Evolutionary conservation across 2,888 invertebrate species (phyloP).

Genomic region (Drosophila algonquin): DNA sequence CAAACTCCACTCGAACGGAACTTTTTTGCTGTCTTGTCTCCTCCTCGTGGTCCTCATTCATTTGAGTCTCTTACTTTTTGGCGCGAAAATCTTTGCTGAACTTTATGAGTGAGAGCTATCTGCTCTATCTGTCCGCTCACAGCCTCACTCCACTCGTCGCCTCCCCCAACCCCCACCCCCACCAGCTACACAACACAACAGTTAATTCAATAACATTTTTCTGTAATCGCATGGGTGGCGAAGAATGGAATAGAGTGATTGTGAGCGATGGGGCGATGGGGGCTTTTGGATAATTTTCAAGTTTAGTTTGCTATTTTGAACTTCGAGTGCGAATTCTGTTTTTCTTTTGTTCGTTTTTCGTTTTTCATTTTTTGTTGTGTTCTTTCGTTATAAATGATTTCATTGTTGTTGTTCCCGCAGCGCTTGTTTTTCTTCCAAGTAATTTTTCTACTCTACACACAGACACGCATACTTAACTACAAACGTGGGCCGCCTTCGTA

Average conservation of each 20-base stretch:
- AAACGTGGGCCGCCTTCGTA: constrained; percentile 44
- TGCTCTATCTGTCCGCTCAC: not conserved
- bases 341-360: constrained; percentile 15
- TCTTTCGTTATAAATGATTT: constrained; percentile 71
- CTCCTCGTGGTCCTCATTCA: not conserved
- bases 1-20: constrained; percentile 8
- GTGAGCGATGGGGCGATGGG: not conserved
- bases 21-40: not conserved
- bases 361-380: constrained; percentile 23
- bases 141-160: not conserved
- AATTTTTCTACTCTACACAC: constrained; percentile 71
- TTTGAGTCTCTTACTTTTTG: constrained; percentile 37
- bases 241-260: constrained; percentile 6
- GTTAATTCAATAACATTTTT: not conserved
- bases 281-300: not conserved
- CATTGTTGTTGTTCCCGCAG: constrained; percentile 67
- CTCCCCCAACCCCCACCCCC: too few relatives aligned
- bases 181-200: not conserved
- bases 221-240: constrained; percentile 2
- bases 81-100: constrained; percentile 47
- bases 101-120: constrained; percentile 25
- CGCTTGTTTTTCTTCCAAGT: constrained; percentile 68
- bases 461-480: constrained; percentile 28
- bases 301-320: constrained; percentile 11
- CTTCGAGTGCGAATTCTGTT: constrained; percentile 17